phyloP scores from a whole-genome alignment of 2,888 invertebrate species.

The Drosophila paranaensis region DNA sequence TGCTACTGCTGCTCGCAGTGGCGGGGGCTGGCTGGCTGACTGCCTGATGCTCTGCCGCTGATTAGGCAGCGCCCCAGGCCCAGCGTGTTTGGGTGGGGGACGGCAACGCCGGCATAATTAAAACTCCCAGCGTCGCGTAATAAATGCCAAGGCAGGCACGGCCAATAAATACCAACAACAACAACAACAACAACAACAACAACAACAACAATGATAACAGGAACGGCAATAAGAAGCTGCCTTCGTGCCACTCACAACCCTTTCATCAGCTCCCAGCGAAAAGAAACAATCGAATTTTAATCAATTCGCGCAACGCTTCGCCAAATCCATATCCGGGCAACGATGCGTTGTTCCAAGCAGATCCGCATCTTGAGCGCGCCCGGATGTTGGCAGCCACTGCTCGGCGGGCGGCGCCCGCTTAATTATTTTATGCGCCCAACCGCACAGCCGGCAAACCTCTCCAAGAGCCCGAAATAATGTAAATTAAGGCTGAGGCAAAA shows the following conservation, averaged over 20 bases:
- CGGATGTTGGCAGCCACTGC: constrained; percentile 36
- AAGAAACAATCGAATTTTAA: constrained; percentile 84
- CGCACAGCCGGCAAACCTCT: constrained; percentile 64
- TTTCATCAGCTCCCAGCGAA: constrained; percentile 56
- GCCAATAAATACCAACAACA: constrained; percentile 77
- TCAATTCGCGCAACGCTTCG: constrained; percentile 80
- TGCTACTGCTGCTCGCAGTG: constrained; percentile 3
- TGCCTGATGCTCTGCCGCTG: constrained; percentile 72
- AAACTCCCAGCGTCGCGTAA: constrained; percentile 76
- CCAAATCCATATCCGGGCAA: constrained; percentile 64
- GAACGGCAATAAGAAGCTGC: constrained; percentile 17
- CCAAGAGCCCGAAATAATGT: background rate
- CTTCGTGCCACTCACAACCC: constrained; percentile 55
- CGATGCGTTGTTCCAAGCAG: constrained; percentile 48
- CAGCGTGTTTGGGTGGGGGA: background rate
- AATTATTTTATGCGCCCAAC: constrained; percentile 80
- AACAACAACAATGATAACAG: constrained; percentile 20
- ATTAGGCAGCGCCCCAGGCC: constrained; percentile 70
- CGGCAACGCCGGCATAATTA: constrained; percentile 66
- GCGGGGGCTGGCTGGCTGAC: constrained; percentile 49
- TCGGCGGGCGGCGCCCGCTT: constrained; percentile 45
- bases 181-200: constrained; percentile 39
- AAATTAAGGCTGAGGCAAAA: background rate
- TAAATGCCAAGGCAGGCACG: constrained; percentile 80
- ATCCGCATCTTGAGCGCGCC: constrained; percentile 4